phyloP scores from a whole-genome alignment of 2,888 invertebrate species.

The Bruchidius siliquastri region DNA sequence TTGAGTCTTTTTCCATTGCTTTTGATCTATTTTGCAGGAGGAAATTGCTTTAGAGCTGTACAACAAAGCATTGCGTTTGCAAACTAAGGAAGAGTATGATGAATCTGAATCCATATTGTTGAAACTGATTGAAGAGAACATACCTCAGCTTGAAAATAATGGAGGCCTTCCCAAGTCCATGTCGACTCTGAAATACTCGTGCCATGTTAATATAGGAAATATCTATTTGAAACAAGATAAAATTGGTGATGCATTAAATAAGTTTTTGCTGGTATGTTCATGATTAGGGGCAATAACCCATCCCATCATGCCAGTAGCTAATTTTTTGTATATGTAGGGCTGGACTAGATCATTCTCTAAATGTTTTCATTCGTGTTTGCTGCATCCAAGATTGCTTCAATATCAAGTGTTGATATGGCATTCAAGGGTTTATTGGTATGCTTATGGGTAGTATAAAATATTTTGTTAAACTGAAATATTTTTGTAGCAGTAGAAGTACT shows the following conservation, averaged over 20 bases:
- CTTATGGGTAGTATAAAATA: too few species aligned
- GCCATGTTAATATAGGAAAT: slow-evolving; percentile 74
- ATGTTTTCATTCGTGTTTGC: too few species aligned
- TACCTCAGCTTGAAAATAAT: slow-evolving; percentile 50
- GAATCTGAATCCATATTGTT: slow-evolving; percentile 66
- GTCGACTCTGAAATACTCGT: slow-evolving; percentile 76
- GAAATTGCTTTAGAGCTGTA: slow-evolving; percentile 77
- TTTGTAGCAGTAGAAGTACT: too few species aligned
- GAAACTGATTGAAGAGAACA: slow-evolving; percentile 59
- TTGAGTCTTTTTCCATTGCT: not conserved
- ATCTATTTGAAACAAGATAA: slow-evolving; percentile 60
- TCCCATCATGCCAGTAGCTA: too few species aligned
- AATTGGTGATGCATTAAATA: slow-evolving; percentile 60
- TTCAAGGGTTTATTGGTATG: too few species aligned
- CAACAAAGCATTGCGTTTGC: slow-evolving; percentile 68
- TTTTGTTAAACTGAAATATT: too few species aligned
- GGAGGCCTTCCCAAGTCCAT: slow-evolving; percentile 56
- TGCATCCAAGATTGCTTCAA: too few species aligned
- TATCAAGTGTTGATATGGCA: too few species aligned
- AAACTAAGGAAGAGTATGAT: slow-evolving; percentile 59
- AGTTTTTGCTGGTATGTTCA: slow-evolving; percentile 57
- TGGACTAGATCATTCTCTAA: too few species aligned
- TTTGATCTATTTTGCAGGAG: slow-evolving; percentile 50
- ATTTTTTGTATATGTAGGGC: too few species aligned
- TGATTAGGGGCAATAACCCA: too few species aligned